Base-by-base conservation (phyloP, 1,140 invertebrate species). In the Drosophila pectinifera region DNA sequence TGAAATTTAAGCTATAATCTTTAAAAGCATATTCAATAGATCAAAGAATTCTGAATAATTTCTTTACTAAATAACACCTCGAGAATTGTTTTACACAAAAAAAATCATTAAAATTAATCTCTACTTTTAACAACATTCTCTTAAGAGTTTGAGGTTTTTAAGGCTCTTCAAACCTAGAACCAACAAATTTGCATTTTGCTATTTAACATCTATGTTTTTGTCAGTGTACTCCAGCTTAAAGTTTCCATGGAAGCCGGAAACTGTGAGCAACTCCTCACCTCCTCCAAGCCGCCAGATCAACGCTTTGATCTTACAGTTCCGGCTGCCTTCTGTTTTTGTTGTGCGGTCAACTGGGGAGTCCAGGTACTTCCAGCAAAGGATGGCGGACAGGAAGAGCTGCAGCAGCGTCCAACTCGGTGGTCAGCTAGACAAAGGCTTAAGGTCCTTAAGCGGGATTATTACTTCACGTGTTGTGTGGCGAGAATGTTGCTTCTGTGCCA, bases 371-470 rank as follows among this genome's bases (percentile, higher is more conserved):
- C 49, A 16, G 43, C 16, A 26, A 34, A 59, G 34, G 20, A 46
- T 11, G 14, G 11, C 6, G 22, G 18, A 6, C 31, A 26, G 38
- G 20, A 46, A 22, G 14, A 11, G 24, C 18, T 20, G n/a, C 4
- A 36, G 46, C 46, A 13, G 2, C 26, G n/a, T 13, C 49, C 48
- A 45, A 26, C 63, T 31, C 24, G 24, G 63, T 64, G 67, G 68
- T 75, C 58, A 75, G 48, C 51, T 56, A 65, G 59, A 77, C 62
- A 69, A 55, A 77, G 63, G 63, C 63, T 70, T 77, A 78, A 70
- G 48, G 54, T 54, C 74, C 51, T 77, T 77, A 77, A 78, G 42
- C 41, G 55, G 73, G 73, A 77, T 76, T 77, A 77, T 77, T 78
- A 55, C 73, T 61, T 78, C 63, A 77, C 63, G 62, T 77, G 62